Evolutionary conservation across 2,113 vertebrate species (phyloP), one percentile per base, ranked within the genome.

Genomic region (Clinocottus analis): DNA sequence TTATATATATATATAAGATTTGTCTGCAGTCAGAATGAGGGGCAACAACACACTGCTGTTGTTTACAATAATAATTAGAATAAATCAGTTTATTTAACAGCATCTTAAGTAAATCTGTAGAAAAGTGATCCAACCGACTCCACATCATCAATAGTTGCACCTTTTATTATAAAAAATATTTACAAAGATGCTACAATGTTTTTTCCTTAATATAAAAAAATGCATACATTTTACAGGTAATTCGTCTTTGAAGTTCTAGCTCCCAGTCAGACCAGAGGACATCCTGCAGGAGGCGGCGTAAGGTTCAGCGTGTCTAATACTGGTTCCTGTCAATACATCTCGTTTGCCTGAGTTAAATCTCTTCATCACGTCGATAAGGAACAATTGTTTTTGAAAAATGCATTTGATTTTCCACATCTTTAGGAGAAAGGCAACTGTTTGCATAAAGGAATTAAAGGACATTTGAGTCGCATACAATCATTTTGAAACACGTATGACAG

Each of bases 121-220:
- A 61, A n/a, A 6, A 39, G 19, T 2, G 8, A 81, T 55, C 53
- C 10, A 72, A 29, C 13, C 2, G 33, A 87, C 67, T 59, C 17
- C 37, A 78, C 55, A 75, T 58, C n/a, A 56, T 74, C 5, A 90
- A 92, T 92, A 92, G 85, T 94, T 91, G 92, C 91, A 94, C 88
- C 91, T 94, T 94, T 94, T 94, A 94, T 94, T 94, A 94, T 94
- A 94, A 94, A 94, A 94, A 94, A 93, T 94, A 94, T 94, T 94
- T 94, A 94, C 93, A 94, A 94, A 94, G 92, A 94, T 93, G 93
- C 92, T 94, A 94, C 94, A 93, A 93, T 91, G 91, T 90, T 91
- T 92, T 91, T 93, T 92, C 71, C 90, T 86, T 75, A 79, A 93
- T 94, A 93, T 94, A 94, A 94, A 93, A 90, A 94, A 94, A 94